phyloP scores from a whole-genome alignment of 2,888 invertebrate genomes.

The Apodemia zela region DNA sequence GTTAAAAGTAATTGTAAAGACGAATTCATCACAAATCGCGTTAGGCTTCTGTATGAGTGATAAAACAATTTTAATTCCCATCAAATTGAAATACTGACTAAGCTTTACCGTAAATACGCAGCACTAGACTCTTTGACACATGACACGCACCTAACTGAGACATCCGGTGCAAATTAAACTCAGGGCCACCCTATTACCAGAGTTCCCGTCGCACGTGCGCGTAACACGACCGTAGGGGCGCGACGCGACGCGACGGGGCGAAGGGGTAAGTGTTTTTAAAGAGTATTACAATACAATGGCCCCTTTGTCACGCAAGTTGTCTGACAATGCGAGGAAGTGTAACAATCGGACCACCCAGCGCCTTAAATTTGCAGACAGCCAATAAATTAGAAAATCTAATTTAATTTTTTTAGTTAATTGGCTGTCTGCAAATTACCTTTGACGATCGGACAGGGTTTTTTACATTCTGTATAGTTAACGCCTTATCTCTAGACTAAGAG shows the following conservation, averaged over 20 bases:
- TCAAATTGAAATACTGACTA: too few species aligned
- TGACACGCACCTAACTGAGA: neutral
- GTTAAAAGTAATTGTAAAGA: too few species aligned
- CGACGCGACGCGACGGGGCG: neutral
- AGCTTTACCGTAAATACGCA: too few species aligned
- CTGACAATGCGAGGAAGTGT: neutral
- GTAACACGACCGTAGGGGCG: slow-evolving; percentile 9
- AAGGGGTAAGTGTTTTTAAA: neutral
- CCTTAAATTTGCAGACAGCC: neutral
- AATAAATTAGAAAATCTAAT: neutral
- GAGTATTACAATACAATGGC: slow-evolving; percentile 2
- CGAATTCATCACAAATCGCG: too few species aligned
- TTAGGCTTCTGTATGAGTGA: too few species aligned
- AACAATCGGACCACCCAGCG: neutral
- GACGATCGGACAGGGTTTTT: too few species aligned
- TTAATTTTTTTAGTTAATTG: too few species aligned
- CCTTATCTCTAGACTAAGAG: too few species aligned
- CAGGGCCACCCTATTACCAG: neutral
- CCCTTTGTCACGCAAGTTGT: neutral
- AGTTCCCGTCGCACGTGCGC: neutral
- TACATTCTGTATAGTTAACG: too few species aligned
- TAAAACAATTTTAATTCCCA: too few species aligned
- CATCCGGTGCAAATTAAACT: neutral
- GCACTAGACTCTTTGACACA: neutral
- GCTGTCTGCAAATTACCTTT: too few species aligned